Conservation (phyloP, 2,888 invertebrate genomes). For the Drosophila mimetica region DNA sequence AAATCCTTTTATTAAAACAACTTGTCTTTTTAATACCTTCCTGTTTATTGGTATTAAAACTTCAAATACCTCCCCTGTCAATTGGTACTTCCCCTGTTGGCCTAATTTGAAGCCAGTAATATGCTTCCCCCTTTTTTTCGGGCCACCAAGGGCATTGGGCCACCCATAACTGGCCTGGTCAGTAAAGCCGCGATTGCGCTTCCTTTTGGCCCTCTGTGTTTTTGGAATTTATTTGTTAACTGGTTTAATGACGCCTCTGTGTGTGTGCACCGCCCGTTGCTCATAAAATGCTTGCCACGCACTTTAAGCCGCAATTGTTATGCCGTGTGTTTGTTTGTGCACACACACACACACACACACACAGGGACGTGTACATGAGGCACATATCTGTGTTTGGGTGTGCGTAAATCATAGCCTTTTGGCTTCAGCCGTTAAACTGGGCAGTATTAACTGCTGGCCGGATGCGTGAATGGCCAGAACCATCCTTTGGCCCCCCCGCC, state of each 20-base stretch:
- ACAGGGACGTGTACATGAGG: conserved; percentile 12
- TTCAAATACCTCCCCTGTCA: conserved; percentile 1
- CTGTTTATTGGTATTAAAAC: background rate
- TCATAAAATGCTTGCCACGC: conserved; percentile 72
- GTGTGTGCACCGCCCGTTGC: conserved; percentile 38
- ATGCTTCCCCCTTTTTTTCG: background rate
- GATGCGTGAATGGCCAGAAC: conserved; percentile 48
- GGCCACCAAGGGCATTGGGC: conserved; percentile 29
- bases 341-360: no score
- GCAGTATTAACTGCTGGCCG: conserved; percentile 70
- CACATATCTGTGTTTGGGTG: conserved; percentile 26
- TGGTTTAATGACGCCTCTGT: conserved; percentile 77
- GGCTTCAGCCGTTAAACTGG: conserved; percentile 78
- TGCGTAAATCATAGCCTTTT: conserved; percentile 74
- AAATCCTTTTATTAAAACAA: no score
- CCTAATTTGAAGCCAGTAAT: conserved; percentile 24
- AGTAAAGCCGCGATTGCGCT: conserved; percentile 21
- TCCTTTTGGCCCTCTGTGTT: conserved; percentile 14
- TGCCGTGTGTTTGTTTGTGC: conserved; percentile 9
- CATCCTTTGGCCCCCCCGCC: conserved; percentile 3
- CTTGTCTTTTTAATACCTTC: no score
- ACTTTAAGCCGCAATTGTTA: conserved; percentile 71
- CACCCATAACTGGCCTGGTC: conserved; percentile 13
- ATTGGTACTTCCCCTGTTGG: conserved; percentile 1
- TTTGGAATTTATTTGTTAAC: conserved; percentile 76